Evolutionary conservation across 2,797 vertebrate species (phyloP), one percentile per base, ranked within the genome.

Genomic region (Characodon lateralis): DNA sequence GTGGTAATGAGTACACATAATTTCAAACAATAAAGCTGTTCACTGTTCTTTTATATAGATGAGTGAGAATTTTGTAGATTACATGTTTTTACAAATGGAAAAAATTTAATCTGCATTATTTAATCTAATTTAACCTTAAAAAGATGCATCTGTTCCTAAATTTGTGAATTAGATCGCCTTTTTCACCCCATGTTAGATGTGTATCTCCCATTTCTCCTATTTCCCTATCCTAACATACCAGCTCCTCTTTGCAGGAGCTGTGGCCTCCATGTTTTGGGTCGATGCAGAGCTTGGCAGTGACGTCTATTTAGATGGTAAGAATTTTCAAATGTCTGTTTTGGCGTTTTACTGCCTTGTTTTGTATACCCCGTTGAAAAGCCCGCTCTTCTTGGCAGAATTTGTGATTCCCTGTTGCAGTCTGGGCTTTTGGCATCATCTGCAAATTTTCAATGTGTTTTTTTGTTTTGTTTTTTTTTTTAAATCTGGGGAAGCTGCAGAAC

Each of bases 181-280:
- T 20, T 28, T 22, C 0, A 26, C 24, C 2, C 41, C 24, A 48
- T 35, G 24, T 48, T 26, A 4, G 26, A n/a, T 18, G 5, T 69
- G 26, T 26, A 46, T 69, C 41, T 46, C 1, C 6, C 13, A 0
- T 46, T 69, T 43, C 41, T 69, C 6, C 41, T 43, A 14, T 14
- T n/a, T 26, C 6, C 79, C 9, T 1, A 20, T 48, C 14, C 35
- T 78, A 81, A 89, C 51, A 73, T 0, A 4, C 6, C 18, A 0
- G 1, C 46, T 80, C 39, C 22, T 88, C 22, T 71, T 46, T 41
- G 18, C 90, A 99, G 98, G 98, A 89, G 96, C 98, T 65, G 98
- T 99, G 81, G 98, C 98, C 16, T 97, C 98, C 87, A 97, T 99
- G 95, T 99, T 99, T 93, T 99, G 98, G 98, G 96, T 99, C 48